Evolutionary conservation across 2,797 vertebrate species (phyloP), one percentile per base, ranked within the genome.

Genomic region (Urophycis tenuis): DNA sequence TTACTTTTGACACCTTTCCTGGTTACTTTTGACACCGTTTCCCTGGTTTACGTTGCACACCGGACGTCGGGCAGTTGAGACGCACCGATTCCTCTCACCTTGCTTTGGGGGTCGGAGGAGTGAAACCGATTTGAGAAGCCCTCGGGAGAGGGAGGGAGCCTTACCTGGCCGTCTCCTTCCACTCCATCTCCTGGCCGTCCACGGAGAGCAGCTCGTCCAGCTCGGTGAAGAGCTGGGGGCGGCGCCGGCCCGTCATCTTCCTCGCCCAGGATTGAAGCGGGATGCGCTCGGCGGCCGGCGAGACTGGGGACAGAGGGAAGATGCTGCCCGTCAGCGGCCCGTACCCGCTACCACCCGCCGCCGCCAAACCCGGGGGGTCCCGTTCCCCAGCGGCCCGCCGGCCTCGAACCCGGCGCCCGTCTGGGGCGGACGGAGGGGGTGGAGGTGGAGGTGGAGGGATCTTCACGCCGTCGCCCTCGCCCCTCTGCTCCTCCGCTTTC

Each of bases 81-180:
- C n/a, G n/a, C n/a, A n/a, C n/a, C n/a, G n/a, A n/a, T n/a, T n/a
- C n/a, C n/a, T n/a, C n/a, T n/a, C n/a, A n/a, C n/a, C n/a, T n/a
- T n/a, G n/a, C n/a, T n/a, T n/a, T n/a, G n/a, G n/a, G n/a, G n/a
- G n/a, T n/a, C 17, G 17, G 45, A 53, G 12, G 41, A 36, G 35
- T 36, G 35, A 36, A 36, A 36, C 4, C 11, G 14, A 17, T 9
- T 12, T 36, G 34, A 5, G 12, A 3, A 3, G 29, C 1, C 33
- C n/a, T n/a, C n/a, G n/a, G n/a, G n/a, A n/a, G n/a, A n/a, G n/a
- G n/a, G n/a, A n/a, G n/a, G n/a, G 0, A 2, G 30, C 71, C 81
- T 92, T 94, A 99, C 98, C 98, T 97, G 49, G 98, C 98, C 0
- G 97, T 98, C 89, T 99, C 98, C 87, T 98, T 97, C 98, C 98